These are phyloP conservation scores for Polymixis flavicincta DNA, from an alignment of 2,888 invertebrate species.

Conservation along the genomic window DNA sequence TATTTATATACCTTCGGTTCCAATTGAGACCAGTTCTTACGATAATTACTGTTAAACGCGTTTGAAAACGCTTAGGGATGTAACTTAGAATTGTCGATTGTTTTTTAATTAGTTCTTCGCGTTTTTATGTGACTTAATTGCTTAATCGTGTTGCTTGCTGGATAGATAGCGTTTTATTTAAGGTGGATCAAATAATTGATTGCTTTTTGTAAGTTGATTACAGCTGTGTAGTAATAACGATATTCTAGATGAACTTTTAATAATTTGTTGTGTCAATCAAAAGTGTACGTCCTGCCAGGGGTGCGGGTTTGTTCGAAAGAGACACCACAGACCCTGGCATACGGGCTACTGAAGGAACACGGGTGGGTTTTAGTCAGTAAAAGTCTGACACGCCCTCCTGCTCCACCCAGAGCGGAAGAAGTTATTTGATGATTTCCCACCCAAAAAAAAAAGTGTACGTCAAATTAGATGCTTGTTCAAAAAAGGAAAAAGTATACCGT, in stretches of 20 bases:
- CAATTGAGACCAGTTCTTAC: slow-evolving; percentile 73
- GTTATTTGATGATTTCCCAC: too few relatives aligned
- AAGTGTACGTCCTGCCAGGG: too few relatives aligned
- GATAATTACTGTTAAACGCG: slow-evolving; percentile 79
- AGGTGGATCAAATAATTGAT: slow-evolving; percentile 15
- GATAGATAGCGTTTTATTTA: slow-evolving; percentile 24
- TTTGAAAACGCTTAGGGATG: slow-evolving; percentile 70
- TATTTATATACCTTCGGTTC: slow-evolving; percentile 56
- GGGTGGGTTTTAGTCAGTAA: too few relatives aligned
- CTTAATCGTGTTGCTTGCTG: slow-evolving; percentile 42
- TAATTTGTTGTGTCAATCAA: background rate
- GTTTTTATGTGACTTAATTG: slow-evolving; percentile 45
- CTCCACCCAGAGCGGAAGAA: too few relatives aligned
- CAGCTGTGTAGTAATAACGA: background rate
- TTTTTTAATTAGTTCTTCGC: slow-evolving; percentile 47
- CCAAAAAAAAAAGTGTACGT: background rate
- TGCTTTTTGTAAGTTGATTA: slow-evolving; percentile 26
- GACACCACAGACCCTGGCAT: too few relatives aligned
- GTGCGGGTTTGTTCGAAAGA: too few relatives aligned
- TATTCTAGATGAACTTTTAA: background rate
- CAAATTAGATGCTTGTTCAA: background rate
- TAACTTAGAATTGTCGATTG: slow-evolving; percentile 40
- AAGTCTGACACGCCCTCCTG: too few relatives aligned
- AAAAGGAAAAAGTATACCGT: background rate
- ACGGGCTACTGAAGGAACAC: too few relatives aligned